Percentiles rank a stretch among this genome's conserved stretches.
phyloP scores from a whole-genome alignment of 1,140 invertebrate species.

The Lineus longissimus region DNA sequence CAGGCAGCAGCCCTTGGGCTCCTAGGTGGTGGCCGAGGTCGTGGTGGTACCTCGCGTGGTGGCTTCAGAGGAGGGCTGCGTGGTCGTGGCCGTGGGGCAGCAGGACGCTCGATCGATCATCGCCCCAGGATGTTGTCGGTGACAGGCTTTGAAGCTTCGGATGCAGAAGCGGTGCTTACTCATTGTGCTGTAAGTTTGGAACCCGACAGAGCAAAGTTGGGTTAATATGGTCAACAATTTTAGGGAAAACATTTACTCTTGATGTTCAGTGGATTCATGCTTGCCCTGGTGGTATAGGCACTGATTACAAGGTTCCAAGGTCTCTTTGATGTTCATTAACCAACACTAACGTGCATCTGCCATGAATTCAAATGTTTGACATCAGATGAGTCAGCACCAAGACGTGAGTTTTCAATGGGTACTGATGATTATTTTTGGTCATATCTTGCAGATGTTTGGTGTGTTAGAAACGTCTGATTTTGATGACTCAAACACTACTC shows the following conservation, averaged over 20 bases:
- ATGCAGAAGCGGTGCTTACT: slow-evolving; percentile 65
- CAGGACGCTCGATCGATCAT: slow-evolving; percentile 67
- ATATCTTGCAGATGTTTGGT: slow-evolving; percentile 64
- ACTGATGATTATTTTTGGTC: too few relatives aligned
- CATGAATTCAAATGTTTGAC: too few relatives aligned
- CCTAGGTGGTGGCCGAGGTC: slow-evolving; percentile 23
- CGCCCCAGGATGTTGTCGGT: slow-evolving; percentile 74
- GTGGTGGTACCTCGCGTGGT: not conserved
- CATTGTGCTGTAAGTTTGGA: slow-evolving; percentile 70
- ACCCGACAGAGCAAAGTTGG: slow-evolving; percentile 1
- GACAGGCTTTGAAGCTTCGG: slow-evolving; percentile 71
- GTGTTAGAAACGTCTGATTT: slow-evolving; percentile 67
- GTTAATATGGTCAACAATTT: not conserved
- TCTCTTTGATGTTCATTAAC: too few relatives aligned
- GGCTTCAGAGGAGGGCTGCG: slow-evolving; percentile 11
- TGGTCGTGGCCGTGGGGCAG: slow-evolving; percentile 15
- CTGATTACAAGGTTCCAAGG: too few relatives aligned
- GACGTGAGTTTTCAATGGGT: too few relatives aligned
- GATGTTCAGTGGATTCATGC: too few relatives aligned
- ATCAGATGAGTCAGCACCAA: too few relatives aligned
- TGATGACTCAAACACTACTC: slow-evolving; percentile 64
- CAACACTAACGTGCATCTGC: too few relatives aligned
- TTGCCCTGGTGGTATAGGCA: too few relatives aligned
- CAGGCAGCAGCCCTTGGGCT: slow-evolving; percentile 45
- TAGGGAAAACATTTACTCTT: too few relatives aligned